Evolutionary conservation across 2,797 vertebrate genomes (phyloP), one percentile per base, ranked within the genome.

Genomic region (Percopsis omiscomaycus): DNA sequence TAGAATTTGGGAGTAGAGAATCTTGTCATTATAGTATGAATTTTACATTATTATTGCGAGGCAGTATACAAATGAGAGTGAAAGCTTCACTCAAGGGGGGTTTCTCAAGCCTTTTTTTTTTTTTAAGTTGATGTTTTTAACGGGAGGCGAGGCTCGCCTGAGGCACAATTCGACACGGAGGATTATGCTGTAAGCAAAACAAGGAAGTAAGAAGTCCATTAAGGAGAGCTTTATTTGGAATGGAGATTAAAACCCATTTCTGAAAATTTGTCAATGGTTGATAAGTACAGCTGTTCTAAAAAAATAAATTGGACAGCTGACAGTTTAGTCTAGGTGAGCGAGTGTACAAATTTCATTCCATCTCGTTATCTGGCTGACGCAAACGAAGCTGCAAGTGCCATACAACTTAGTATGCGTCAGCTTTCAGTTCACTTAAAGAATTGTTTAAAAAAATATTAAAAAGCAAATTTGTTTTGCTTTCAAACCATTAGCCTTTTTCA

Each of bases 161-260:
- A 37, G 9, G 32, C 32, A 6, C 13, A 55, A 55, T 55, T 55
- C n/a, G 13, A 37, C 29, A 37, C 22, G 13, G 52, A 55, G 32
- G 14, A 55, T 55, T 55, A 55, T 14, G 30, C 29, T 55, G 54
- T 9, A 13, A n/a, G 54, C 29, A 37, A 42, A 55, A 55, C 54
- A 42, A 55, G 54, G 30, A 37, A 55, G 37, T 55, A 37, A 37
- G 32, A 9, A 55, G 27, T 55, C 37, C 32, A 55, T 29, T 16
- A 6, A 22, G 12, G 54, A 55, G 54, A 15, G 54, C 16, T 51
- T 10, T 30, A 15, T 55, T 42, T 55, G 54, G 54, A 14, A 55
- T 10, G 13, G 30, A n/a, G 30, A 55, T 55, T 55, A 55, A 42
- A 1, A 55, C 14, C 6, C 14, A 16, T 15, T 42, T 30, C 54